phyloP scores from a whole-genome alignment of 2,888 invertebrate genomes.

The Torymus auratus region DNA sequence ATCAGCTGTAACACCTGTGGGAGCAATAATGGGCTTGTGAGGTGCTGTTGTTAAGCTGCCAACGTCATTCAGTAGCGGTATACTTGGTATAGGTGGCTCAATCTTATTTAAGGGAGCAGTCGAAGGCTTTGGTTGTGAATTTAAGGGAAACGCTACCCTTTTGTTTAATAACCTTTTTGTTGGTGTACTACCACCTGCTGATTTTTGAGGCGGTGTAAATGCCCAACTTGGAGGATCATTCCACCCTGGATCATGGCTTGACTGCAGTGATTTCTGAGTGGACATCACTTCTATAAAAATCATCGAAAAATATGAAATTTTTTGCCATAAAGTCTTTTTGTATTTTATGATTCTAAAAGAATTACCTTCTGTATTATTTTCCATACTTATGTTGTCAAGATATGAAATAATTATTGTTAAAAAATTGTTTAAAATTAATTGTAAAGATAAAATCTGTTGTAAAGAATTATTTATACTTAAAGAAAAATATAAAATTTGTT shows the following conservation, averaged over 20 bases:
- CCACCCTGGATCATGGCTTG: conserved; percentile 73
- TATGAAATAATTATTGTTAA: too few relatives aligned
- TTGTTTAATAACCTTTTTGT: conserved; percentile 72
- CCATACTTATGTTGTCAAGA: too few relatives aligned
- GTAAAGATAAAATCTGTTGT: too few relatives aligned
- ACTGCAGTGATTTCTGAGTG: conserved; percentile 68
- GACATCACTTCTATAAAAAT: conserved; percentile 61
- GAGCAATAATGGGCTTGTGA: conserved; percentile 64
- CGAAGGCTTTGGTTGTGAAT: conserved; percentile 58
- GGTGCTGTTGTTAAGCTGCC: conserved; percentile 64
- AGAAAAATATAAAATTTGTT: too few relatives aligned
- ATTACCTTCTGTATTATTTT: too few relatives aligned
- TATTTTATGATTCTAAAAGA: too few relatives aligned
- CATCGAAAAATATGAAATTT: too few relatives aligned
- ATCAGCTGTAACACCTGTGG: conserved; percentile 52
- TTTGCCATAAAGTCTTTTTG: too few relatives aligned
- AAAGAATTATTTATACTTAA: too few relatives aligned
- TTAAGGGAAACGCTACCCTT: conserved; percentile 72
- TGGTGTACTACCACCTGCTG: conserved; percentile 60
- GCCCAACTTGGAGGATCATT: conserved; percentile 75
- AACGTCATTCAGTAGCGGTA: conserved; percentile 64
- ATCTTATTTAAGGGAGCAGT: conserved; percentile 38
- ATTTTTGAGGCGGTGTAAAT: conserved; percentile 57
- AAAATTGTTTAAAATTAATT: too few relatives aligned
- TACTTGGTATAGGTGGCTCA: conserved; percentile 50